Evolutionary conservation across 1,140 invertebrate species (phyloP), one percentile per base, ranked within the genome.

Genomic region (Latrodectus geometricus): DNA sequence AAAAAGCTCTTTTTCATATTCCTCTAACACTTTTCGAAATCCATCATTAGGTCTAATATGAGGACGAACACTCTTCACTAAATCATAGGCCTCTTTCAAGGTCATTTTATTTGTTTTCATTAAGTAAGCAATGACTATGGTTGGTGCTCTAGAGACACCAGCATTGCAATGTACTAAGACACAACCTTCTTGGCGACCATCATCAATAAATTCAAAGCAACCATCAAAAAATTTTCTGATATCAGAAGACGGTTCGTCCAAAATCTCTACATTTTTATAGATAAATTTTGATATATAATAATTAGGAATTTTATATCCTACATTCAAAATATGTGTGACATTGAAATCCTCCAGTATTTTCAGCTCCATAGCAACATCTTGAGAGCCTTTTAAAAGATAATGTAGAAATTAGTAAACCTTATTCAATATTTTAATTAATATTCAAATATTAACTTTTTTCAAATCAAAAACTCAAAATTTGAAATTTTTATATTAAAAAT

Each of bases 121-220:
- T 15, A 98, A 91, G 92, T 95, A 98, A 14, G 94, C 95, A 82
- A 97, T 94, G 15, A 95, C 94, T 73, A 98, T 92, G 54, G 94
- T 93, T 7, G 96, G 93, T n/a, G 96, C 96, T 21, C 97, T 92
- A 14, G 96, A 98, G 4, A 97, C 94, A 11, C 97, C 97, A 8
- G 96, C 96, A 91, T 97, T 97, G 90, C 97, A 98, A 91, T 98
- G 97, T 0, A 98, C 94, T 81, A 97, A 92, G 78, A 97, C 92
- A 90, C 94, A 95, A 49, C 94, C 93, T 69, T 89, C 91, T 20
- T 89, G 81, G 9, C 89, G 52, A 15, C 89, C 90, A 89, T 79
- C 88, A 49, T 91, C 88, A 54, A 91, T 92, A 73, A 91, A 91
- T 17, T 89, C 82, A 73, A 90, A 89, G 75, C 89, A 89, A 54